phyloP scores from a whole-genome alignment of 1,140 invertebrate species.

The Ips typographus region DNA sequence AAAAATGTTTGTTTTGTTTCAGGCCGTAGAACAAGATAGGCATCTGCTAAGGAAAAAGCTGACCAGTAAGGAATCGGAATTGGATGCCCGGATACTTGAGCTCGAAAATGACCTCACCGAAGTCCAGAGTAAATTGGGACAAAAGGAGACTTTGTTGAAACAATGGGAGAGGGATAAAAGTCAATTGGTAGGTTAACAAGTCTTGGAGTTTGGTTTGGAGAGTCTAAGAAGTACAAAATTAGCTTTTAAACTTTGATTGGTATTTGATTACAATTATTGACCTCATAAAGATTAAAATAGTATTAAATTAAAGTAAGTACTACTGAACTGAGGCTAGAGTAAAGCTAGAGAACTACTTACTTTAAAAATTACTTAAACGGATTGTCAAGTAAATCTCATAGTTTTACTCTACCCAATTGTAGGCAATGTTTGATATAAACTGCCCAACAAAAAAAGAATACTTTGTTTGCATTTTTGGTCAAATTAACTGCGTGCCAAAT shows the following conservation, averaged over 20 bases:
- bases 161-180: conserved; percentile 78
- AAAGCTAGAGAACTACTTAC: no score
- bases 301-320: no score
- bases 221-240: conserved; percentile 54
- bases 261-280: background rate
- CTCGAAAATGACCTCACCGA: conserved; percentile 83
- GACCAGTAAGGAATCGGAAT: conserved; percentile 82
- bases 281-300: background rate
- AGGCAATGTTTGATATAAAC: no score
- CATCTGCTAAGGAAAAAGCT: conserved; percentile 82
- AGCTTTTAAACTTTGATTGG: conserved; percentile 29
- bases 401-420: no score
- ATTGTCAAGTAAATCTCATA: no score
- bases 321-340: no score
- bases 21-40: conserved; percentile 93
- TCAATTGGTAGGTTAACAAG: conserved; percentile 46
- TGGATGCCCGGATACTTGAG: conserved; percentile 83
- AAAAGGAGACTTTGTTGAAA: conserved; percentile 63
- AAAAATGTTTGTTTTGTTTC: conserved; percentile 41
- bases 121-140: conserved; percentile 67
- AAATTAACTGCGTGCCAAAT: no score
- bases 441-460: no score
- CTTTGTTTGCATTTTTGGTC: no score
- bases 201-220: conserved; percentile 20
- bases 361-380: no score